phyloP scores from a whole-genome alignment of 2,888 invertebrate species.

The Boloria selene region DNA sequence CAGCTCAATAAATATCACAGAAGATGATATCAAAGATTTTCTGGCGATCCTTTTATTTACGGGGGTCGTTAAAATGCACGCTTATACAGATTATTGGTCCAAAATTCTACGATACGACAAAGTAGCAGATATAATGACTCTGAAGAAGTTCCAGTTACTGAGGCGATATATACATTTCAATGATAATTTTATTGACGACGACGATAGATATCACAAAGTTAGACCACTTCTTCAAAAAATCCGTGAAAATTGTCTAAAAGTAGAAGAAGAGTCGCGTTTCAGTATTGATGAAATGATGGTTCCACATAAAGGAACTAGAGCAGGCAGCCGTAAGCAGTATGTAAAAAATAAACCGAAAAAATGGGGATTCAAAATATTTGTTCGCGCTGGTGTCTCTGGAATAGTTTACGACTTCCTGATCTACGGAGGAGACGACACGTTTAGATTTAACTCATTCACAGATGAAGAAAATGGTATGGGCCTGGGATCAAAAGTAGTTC shows the following conservation, averaged over 20 bases:
- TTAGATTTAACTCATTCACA: background rate
- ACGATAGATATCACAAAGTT: conserved; percentile 34
- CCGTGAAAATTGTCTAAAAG: conserved; percentile 33
- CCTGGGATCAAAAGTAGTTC: background rate
- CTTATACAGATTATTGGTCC: background rate
- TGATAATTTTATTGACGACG: conserved; percentile 13
- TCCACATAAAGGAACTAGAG: conserved; percentile 45
- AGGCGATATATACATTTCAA: conserved; percentile 2
- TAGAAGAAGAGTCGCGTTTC: conserved; percentile 33
- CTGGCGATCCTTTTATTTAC: background rate
- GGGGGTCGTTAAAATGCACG: background rate
- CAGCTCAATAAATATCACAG: background rate
- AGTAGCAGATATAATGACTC: background rate
- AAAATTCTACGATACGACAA: background rate
- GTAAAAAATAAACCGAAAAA: conserved; percentile 45
- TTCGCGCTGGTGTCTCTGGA: background rate
- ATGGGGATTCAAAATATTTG: conserved; percentile 9
- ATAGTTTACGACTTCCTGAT: background rate
- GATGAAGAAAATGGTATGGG: conserved; percentile 22
- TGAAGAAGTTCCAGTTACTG: background rate
- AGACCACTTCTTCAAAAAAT: conserved; percentile 32
- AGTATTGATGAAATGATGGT: conserved; percentile 45
- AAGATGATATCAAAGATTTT: conserved; percentile 1
- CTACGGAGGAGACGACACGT: conserved; percentile 1
- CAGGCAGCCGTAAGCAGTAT: conserved; percentile 44